Conservation (phyloP, 2,888 invertebrate genomes). For the Abscondita cerata region DNA sequence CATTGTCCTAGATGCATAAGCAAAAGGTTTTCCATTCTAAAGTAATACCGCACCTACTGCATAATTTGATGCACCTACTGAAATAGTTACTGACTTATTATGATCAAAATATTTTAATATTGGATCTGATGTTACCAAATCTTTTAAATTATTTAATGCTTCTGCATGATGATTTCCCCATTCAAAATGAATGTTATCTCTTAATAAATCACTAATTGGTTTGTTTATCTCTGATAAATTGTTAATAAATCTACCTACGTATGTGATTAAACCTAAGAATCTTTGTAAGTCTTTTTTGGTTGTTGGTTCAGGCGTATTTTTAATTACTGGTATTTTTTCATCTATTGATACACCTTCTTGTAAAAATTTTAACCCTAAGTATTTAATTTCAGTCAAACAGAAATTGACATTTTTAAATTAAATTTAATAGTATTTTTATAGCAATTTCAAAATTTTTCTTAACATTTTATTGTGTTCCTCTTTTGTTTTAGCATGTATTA, state of each 20-base stretch:
- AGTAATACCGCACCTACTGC: slow-evolving; percentile 46
- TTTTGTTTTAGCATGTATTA: slow-evolving; percentile 21
- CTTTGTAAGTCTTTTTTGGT: slow-evolving; percentile 37
- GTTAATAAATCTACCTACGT: slow-evolving; percentile 28
- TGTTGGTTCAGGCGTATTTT: slow-evolving; percentile 30
- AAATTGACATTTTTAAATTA: slow-evolving; percentile 24
- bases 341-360: slow-evolving; percentile 31
- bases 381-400: not conserved
- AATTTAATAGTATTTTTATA: slow-evolving; percentile 24
- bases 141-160: slow-evolving; percentile 12
- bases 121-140: not conserved
- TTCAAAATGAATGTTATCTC: not conserved
- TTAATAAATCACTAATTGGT: slow-evolving; percentile 6
- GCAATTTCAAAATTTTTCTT: no score
- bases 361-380: slow-evolving; percentile 31
- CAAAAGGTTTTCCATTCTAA: slow-evolving; percentile 48
- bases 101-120: slow-evolving; percentile 16
- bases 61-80: slow-evolving; percentile 18
- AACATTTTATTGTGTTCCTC: slow-evolving; percentile 24
- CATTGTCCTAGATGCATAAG: slow-evolving; percentile 47
- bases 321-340: slow-evolving; percentile 35
- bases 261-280: no score
- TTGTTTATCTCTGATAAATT: slow-evolving; percentile 14
- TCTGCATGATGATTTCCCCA: not conserved
- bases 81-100: slow-evolving; percentile 14